A percentile compares a stretch with the other conserved stretches of the same genome.
These are phyloP conservation scores for Rhaphigaster nebulosa DNA, from an alignment of 2,888 invertebrate genomes.

Conservation along the genomic window DNA sequence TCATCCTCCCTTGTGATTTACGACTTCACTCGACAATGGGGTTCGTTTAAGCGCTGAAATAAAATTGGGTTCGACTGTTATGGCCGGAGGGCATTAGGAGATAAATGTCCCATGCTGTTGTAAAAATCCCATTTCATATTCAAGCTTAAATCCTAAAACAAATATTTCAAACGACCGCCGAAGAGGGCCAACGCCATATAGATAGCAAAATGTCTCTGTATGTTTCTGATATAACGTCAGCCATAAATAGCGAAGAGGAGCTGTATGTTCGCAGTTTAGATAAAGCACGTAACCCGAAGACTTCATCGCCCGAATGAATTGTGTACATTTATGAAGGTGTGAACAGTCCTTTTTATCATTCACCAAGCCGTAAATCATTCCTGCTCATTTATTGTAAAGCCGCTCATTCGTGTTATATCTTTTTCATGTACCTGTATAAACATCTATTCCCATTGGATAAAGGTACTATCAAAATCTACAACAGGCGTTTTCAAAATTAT, in stretches of 20 bases:
- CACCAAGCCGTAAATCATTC: not conserved
- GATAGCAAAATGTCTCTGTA: not conserved
- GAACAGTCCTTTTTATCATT: slow-evolving; percentile 28
- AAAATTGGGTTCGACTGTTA: slow-evolving; percentile 8
- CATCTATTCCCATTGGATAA: not conserved
- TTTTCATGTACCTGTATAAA: not conserved
- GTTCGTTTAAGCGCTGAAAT: slow-evolving; percentile 38
- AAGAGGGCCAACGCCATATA: not conserved
- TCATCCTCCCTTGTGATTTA: slow-evolving; percentile 17
- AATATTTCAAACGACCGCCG: not conserved
- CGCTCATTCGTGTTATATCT: not conserved
- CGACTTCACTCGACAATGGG: not conserved
- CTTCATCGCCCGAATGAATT: not conserved
- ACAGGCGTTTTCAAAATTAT: no score
- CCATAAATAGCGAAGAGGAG: not conserved
- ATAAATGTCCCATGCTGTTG: not conserved
- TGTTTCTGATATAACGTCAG: not conserved
- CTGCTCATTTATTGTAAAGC: not conserved
- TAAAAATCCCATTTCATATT: slow-evolving; percentile 22
- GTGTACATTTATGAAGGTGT: not conserved
- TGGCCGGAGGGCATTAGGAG: slow-evolving; percentile 10
- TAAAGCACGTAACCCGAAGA: not conserved
- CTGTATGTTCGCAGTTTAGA: not conserved
- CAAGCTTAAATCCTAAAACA: slow-evolving; percentile 6
- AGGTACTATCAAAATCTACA: not conserved